A percentile compares a stretch with the other conserved stretches of the same genome.
Conservation (phyloP, 2,113 vertebrate genomes). For the Perccottus glenii region DNA sequence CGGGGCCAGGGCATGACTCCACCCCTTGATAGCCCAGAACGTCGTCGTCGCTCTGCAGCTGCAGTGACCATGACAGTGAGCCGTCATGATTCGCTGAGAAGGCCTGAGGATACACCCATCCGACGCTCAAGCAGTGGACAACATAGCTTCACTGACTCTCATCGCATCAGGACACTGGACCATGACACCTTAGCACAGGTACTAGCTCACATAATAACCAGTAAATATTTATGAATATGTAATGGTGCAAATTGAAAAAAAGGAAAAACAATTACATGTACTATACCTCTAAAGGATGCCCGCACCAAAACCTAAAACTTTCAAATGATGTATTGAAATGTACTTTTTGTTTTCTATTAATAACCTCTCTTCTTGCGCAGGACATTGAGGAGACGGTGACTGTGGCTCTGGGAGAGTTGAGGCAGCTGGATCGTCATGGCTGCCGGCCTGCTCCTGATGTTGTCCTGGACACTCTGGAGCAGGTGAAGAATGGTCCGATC, state of each 20-base stretch:
- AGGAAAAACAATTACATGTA: no score
- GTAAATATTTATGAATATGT: not conserved
- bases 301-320: no score
- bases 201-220: not conserved
- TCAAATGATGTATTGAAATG: no score
- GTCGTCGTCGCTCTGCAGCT: conserved; percentile 85
- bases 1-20: conserved; percentile 80
- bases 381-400: conserved; percentile 98
- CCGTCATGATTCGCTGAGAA: conserved; percentile 90
- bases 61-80: conserved; percentile 89
- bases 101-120: conserved; percentile 92
- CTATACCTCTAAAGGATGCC: no score
- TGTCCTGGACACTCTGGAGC: conserved; percentile 97
- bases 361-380: conserved; percentile 64
- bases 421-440: conserved; percentile 92
- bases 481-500: conserved; percentile 88
- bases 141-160: conserved; percentile 87
- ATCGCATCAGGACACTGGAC: conserved; percentile 85
- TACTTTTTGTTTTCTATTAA: not conserved
- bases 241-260: not conserved
- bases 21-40: conserved; percentile 89
- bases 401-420: conserved; percentile 90
- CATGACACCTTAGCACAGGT: conserved; percentile 93
- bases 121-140: conserved; percentile 92
- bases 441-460: conserved; percentile 92